These are phyloP conservation scores for Phrynosoma blainvillii DNA, from an alignment of 2,113 vertebrate genomes.

Conservation along the genomic window DNA sequence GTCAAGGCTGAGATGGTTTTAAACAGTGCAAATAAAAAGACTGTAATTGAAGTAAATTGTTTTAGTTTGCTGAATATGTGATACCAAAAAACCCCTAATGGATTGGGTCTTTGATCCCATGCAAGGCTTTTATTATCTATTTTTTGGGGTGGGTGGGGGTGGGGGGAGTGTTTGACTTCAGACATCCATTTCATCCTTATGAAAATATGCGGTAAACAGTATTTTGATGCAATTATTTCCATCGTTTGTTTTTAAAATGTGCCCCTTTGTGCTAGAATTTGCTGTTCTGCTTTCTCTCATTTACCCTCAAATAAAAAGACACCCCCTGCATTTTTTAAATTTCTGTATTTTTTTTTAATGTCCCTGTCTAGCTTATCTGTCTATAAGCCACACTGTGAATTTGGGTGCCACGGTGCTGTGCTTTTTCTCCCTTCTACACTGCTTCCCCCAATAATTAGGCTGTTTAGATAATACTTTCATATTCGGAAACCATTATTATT, in stretches of 20 bases:
- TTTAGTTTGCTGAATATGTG: not conserved
- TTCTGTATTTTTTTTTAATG: not conserved
- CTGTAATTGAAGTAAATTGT: not conserved
- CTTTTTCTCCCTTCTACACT: not conserved
- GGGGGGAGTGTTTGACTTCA: not conserved
- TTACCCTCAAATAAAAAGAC: not conserved
- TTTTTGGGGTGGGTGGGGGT: too few species aligned
- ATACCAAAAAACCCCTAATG: not conserved
- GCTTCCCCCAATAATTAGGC: not conserved
- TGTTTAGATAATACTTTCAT: not conserved
- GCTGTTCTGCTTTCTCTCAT: not conserved
- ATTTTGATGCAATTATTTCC: not conserved
- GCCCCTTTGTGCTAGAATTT: not conserved
- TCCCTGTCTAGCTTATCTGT: not conserved
- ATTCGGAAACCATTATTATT: not conserved
- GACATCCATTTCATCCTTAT: not conserved
- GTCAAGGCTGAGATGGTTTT: not conserved
- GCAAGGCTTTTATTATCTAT: not conserved
- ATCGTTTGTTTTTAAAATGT: not conserved
- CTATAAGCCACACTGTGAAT: too few species aligned
- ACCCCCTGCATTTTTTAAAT: not conserved
- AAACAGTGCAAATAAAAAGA: not conserved
- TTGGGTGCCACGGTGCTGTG: not conserved
- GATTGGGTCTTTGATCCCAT: not conserved
- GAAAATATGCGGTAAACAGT: not conserved